Conservation (phyloP, 2,888 invertebrate species). For the Geotrupes spiniger region DNA sequence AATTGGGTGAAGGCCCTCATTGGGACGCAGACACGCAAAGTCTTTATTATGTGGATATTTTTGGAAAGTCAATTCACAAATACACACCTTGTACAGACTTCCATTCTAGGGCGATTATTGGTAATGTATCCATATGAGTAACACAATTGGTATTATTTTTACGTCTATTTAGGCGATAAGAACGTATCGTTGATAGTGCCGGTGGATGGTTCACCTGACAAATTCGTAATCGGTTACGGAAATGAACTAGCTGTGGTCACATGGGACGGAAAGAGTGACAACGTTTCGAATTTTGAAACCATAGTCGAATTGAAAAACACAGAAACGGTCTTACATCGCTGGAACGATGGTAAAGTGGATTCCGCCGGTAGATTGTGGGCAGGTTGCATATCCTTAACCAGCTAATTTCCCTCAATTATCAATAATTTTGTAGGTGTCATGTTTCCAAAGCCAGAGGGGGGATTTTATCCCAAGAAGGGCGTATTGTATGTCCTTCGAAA, state of each 20-base stretch:
- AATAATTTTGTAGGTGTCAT: neutral
- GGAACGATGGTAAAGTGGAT: conserved; percentile 77
- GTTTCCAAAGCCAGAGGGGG: too few species aligned
- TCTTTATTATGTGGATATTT: conserved; percentile 63
- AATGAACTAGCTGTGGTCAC: conserved; percentile 56
- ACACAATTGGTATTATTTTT: neutral
- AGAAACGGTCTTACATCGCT: conserved; percentile 45
- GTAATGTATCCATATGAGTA: neutral
- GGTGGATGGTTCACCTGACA: conserved; percentile 55
- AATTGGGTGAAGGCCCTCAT: conserved; percentile 65
- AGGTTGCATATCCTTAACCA: conserved; percentile 49
- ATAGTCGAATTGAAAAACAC: conserved; percentile 60
- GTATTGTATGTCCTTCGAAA: conserved; percentile 15
- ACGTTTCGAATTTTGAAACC: conserved; percentile 50
- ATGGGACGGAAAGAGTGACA: conserved; percentile 61
- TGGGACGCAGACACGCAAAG: conserved; percentile 59
- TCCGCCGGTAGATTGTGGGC: conserved; percentile 70
- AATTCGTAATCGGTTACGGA: conserved; percentile 61
- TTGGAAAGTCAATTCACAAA: conserved; percentile 51
- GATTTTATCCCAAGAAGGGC: conserved; percentile 3
- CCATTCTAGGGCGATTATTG: conserved; percentile 20
- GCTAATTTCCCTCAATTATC: conserved; percentile 8
- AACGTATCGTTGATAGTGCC: conserved; percentile 58
- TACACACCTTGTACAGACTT: conserved; percentile 46
- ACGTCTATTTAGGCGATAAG: conserved; percentile 19